Evolutionary conservation across 2,888 invertebrate species (phyloP).

Genomic region (Troilus luridus): DNA sequence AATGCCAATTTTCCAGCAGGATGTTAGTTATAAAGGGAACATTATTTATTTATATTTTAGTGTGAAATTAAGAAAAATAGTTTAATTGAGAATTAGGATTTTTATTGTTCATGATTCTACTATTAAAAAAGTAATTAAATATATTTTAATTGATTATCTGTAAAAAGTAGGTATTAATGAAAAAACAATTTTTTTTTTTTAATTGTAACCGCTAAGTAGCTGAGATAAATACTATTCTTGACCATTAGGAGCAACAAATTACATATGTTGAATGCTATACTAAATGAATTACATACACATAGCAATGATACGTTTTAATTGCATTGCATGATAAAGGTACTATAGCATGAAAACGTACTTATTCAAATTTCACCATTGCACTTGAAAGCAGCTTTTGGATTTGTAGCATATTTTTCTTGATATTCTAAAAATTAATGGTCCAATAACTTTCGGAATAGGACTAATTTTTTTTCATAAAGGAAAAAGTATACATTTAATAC

Average conservation of each 20-base stretch:
- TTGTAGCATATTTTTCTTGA: neutral
- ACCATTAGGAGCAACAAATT: no score
- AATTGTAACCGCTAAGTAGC: no score
- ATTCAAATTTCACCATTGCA: no score
- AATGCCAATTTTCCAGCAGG: constrained; percentile 54
- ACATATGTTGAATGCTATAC: no score
- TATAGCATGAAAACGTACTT: no score
- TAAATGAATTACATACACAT: no score
- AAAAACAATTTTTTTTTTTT: neutral
- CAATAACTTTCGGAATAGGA: neutral
- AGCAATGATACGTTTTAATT: no score
- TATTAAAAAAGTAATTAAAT: neutral
- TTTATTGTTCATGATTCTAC: neutral
- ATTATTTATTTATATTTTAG: neutral
- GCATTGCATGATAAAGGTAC: no score
- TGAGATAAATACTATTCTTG: no score
- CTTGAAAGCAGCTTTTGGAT: neutral
- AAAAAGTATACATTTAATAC: neutral
- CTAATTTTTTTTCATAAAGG: neutral
- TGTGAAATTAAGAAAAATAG: neutral
- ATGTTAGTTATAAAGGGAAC: constrained; percentile 47
- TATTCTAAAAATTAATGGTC: neutral
- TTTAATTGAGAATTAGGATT: neutral
- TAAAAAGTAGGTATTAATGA: neutral
- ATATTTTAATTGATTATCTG: neutral